Percentiles rank a stretch among this genome's conserved stretches.
Evolutionary conservation across 2,888 invertebrate genomes (phyloP).

Genomic region (Coleophora flavipennella): DNA sequence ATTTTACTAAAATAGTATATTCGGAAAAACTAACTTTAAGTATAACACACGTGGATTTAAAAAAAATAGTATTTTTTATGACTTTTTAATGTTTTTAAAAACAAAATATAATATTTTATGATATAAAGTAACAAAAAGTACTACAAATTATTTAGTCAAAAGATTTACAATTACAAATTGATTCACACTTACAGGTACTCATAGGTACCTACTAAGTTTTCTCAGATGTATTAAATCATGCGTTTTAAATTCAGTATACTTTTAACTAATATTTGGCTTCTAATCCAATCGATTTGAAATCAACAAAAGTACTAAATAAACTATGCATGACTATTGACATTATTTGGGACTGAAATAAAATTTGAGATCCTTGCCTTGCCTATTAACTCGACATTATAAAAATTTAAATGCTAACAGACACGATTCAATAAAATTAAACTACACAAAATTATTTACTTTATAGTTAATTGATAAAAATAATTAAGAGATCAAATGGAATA

Average conservation of each 20-base stretch:
- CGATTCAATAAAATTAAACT: slow-evolving; percentile 38
- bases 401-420: slow-evolving; percentile 33
- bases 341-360: slow-evolving; percentile 65
- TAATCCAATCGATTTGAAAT: slow-evolving; percentile 42
- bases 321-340: slow-evolving; percentile 54
- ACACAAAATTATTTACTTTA: slow-evolving; percentile 45
- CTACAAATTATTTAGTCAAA: slow-evolving; percentile 37
- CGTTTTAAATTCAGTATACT: slow-evolving; percentile 21
- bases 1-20: too few relatives aligned
- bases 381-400: slow-evolving; percentile 23
- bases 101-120: slow-evolving; percentile 33
- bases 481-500: slow-evolving; percentile 66
- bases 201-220: too few relatives aligned
- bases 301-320: slow-evolving; percentile 29
- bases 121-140: too few relatives aligned
- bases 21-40: too few relatives aligned
- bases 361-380: slow-evolving; percentile 55
- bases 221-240: slow-evolving; percentile 9
- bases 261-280: slow-evolving; percentile 68
- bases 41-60: too few relatives aligned
- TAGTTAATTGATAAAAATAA: slow-evolving; percentile 57
- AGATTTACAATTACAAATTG: slow-evolving; percentile 18
- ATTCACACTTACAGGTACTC: too few relatives aligned
- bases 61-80: neutral
- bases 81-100: slow-evolving; percentile 35